Percentiles rank a stretch among this genome's conserved stretches.
Evolutionary conservation across 1,140 invertebrate species (phyloP).

Genomic region (Drosophila suzukii): DNA sequence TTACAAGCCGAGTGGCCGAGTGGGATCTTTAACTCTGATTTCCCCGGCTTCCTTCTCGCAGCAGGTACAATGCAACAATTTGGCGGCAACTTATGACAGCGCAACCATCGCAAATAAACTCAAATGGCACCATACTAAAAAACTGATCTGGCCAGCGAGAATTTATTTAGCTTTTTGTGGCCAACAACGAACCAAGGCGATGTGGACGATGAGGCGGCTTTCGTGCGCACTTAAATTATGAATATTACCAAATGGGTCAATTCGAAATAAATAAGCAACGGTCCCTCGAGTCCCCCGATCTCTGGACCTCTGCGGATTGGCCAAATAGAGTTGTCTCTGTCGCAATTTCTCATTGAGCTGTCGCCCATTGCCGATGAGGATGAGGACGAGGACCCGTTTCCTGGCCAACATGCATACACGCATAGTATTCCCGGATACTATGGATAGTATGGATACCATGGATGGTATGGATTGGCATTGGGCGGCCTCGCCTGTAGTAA

Average conservation of each 20-base stretch:
- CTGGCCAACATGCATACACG: constrained; percentile 15
- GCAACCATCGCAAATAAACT: constrained; percentile 70
- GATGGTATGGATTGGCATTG: constrained; percentile 35
- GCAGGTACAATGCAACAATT: constrained; percentile 83
- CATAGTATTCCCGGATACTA: neutral
- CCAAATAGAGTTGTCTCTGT: constrained; percentile 80
- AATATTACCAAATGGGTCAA: constrained; percentile 84
- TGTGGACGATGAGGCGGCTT: constrained; percentile 46
- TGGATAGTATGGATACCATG: neutral
- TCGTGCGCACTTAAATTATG: constrained; percentile 80
- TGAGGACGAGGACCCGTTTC: constrained; percentile 38
- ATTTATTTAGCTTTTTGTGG: constrained; percentile 70
- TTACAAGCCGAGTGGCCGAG: constrained; percentile 58
- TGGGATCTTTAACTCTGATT: constrained; percentile 45
- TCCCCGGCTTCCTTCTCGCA: constrained; percentile 52
- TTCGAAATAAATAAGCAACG: constrained; percentile 82
- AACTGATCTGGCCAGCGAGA: constrained; percentile 69
- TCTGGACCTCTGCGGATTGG: constrained; percentile 21
- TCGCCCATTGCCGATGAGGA: constrained; percentile 35
- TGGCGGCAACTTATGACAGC: constrained; percentile 81
- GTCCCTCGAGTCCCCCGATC: constrained; percentile 16
- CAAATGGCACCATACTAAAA: constrained; percentile 51
- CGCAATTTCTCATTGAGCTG: constrained; percentile 79
- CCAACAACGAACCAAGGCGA: constrained; percentile 23
- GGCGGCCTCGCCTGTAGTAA: constrained; percentile 57